These are phyloP conservation scores for Nomia melanderi DNA, from an alignment of 1,140 invertebrate species.

Conservation along the genomic window DNA sequence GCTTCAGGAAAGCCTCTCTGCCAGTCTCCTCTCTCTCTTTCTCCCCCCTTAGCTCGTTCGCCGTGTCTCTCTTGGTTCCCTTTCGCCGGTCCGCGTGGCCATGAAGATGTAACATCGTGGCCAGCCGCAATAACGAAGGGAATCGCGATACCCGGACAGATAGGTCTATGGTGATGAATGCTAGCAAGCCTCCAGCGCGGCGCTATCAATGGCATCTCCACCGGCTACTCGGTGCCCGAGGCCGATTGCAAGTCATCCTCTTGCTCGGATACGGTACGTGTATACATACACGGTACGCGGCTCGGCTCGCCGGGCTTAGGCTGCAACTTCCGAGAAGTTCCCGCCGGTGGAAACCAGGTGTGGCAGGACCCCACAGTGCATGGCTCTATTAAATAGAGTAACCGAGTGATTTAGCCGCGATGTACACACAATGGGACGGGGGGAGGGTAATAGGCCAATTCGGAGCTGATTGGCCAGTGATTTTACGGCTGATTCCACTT, in stretches of 20 bases:
- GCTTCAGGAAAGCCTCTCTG: background rate
- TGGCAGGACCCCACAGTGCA: conserved; percentile 21
- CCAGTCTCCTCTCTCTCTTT: background rate
- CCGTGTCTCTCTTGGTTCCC: background rate
- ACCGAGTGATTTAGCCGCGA: too few species aligned
- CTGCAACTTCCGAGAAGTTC: conserved; percentile 32
- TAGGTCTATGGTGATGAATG: conserved; percentile 66
- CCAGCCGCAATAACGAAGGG: conserved; percentile 60
- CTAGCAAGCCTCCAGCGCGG: conserved; percentile 55
- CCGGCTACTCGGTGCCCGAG: conserved; percentile 40
- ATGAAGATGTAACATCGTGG: conserved; percentile 62
- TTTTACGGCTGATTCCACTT: too few species aligned
- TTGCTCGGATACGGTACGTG: conserved; percentile 1
- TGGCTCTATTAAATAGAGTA: conserved; percentile 17
- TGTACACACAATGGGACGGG: too few species aligned
- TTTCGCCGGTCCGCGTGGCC: conserved; percentile 40
- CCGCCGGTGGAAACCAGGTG: conserved; percentile 16
- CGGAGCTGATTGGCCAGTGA: too few species aligned
- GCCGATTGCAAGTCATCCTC: conserved; percentile 64
- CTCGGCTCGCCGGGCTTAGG: background rate
- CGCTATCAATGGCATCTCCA: conserved; percentile 65
- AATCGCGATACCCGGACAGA: conserved; percentile 61
- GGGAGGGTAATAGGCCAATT: background rate
- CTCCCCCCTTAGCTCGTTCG: background rate
- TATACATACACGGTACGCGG: background rate